Percentiles rank a stretch among this genome's conserved stretches.
Evolutionary conservation across 2,113 vertebrate genomes (phyloP).

Genomic region (Enhydra lutris): DNA sequence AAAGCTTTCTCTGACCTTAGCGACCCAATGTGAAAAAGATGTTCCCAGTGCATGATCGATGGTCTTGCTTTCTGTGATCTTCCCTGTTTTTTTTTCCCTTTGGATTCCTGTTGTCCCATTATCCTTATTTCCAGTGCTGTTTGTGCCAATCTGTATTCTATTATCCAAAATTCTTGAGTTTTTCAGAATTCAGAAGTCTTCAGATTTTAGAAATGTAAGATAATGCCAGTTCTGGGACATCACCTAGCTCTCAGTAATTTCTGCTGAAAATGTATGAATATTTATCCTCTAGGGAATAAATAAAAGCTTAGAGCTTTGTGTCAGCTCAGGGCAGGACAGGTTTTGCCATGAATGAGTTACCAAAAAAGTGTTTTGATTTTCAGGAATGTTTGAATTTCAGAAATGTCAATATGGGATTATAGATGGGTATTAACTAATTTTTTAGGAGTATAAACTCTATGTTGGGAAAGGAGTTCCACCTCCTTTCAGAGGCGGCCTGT

Average conservation of each 20-base stretch:
- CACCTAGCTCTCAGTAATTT: background rate
- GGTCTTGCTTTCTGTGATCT: background rate
- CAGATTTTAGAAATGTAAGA: background rate
- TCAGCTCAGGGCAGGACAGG: background rate
- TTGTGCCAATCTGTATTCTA: background rate
- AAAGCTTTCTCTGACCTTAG: background rate
- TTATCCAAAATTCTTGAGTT: background rate
- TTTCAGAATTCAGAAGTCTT: constrained; percentile 6
- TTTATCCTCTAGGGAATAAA: background rate
- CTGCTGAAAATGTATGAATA: background rate
- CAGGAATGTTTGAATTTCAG: background rate
- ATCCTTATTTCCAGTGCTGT: background rate
- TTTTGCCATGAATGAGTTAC: background rate
- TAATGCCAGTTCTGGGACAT: background rate
- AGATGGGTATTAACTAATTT: background rate
- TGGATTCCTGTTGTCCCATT: background rate
- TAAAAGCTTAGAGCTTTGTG: background rate
- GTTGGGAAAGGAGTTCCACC: background rate
- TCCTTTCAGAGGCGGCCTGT: background rate
- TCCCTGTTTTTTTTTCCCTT: background rate
- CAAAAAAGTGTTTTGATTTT: constrained; percentile 24
- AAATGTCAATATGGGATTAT: background rate
- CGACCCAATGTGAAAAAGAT: background rate
- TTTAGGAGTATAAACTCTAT: background rate
- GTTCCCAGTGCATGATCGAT: background rate